A percentile compares a stretch with the other conserved stretches of the same genome.
phyloP scores from a whole-genome alignment of 2,888 invertebrate species.

The Drosophila incognita region DNA sequence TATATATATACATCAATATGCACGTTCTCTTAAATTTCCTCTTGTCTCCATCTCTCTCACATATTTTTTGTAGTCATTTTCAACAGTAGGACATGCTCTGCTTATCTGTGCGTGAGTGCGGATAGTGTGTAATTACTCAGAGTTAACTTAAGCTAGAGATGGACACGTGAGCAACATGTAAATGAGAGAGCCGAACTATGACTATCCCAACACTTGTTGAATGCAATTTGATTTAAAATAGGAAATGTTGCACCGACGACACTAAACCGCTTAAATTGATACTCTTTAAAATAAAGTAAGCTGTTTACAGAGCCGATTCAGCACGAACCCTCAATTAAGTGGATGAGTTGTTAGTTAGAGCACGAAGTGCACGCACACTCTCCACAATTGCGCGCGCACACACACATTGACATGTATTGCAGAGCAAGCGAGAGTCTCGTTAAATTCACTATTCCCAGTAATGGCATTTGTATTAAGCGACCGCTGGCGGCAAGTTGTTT shows the following conservation, averaged over 20 bases:
- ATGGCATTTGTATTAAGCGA: conserved; percentile 40
- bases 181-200: background rate
- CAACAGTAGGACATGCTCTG: conserved; percentile 10
- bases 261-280: background rate
- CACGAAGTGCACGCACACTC: conserved; percentile 29
- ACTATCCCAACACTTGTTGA: conserved; percentile 43
- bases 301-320: background rate
- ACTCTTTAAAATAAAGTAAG: background rate
- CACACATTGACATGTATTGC: conserved; percentile 29
- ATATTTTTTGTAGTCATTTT: conserved; percentile 8
- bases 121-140: background rate
- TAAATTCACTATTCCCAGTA: conserved; percentile 39
- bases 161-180: conserved; percentile 13
- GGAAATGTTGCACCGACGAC: background rate
- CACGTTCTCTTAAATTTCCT: conserved; percentile 14
- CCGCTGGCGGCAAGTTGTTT: conserved; percentile 23
- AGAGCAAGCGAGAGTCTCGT: conserved; percentile 41
- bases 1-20: background rate
- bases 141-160: conserved; percentile 23
- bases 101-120: conserved; percentile 18
- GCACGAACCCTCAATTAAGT: background rate
- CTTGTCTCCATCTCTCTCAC: background rate
- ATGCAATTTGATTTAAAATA: background rate
- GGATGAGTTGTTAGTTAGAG: conserved; percentile 6
- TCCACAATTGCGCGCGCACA: conserved; percentile 56